Percentiles rank a stretch among this genome's conserved stretches.
phyloP scores from a whole-genome alignment of 1,140 invertebrate species.

The Teleogryllus occipitalis region DNA sequence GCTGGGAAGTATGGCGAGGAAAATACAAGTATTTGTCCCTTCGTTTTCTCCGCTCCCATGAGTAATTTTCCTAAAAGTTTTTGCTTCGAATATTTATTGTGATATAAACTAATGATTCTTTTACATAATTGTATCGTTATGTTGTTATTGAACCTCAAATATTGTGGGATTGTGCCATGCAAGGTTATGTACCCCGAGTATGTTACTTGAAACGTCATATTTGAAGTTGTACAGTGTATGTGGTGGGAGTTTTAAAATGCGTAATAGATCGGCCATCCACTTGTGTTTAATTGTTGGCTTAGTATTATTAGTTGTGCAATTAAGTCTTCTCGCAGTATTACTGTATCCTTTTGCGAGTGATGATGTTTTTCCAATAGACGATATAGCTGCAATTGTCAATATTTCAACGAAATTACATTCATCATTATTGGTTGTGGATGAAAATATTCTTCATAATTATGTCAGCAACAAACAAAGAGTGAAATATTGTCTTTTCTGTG shows the following conservation, averaged over 20 bases:
- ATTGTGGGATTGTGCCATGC: too few relatives aligned
- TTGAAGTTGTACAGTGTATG: too few relatives aligned
- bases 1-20: too few relatives aligned
- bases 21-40: too few relatives aligned
- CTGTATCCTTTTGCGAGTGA: not conserved
- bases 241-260: not conserved
- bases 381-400: conserved; percentile 13
- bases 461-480: not conserved
- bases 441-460: conserved; percentile 2
- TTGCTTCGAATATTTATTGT: too few relatives aligned
- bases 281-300: not conserved
- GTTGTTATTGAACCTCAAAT: too few relatives aligned
- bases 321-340: conserved; percentile 8
- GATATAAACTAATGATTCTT: too few relatives aligned
- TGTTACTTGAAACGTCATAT: too few relatives aligned
- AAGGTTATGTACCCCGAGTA: too few relatives aligned
- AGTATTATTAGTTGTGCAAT: conserved; percentile 6
- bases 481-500: conserved; percentile 7
- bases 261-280: conserved; percentile 10
- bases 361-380: not conserved
- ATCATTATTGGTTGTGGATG: not conserved
- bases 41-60: too few relatives aligned
- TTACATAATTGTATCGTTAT: too few relatives aligned
- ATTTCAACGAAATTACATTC: not conserved
- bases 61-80: too few relatives aligned